Base-by-base conservation (phyloP, 1,140 invertebrate species). In the Euschistus heros region DNA sequence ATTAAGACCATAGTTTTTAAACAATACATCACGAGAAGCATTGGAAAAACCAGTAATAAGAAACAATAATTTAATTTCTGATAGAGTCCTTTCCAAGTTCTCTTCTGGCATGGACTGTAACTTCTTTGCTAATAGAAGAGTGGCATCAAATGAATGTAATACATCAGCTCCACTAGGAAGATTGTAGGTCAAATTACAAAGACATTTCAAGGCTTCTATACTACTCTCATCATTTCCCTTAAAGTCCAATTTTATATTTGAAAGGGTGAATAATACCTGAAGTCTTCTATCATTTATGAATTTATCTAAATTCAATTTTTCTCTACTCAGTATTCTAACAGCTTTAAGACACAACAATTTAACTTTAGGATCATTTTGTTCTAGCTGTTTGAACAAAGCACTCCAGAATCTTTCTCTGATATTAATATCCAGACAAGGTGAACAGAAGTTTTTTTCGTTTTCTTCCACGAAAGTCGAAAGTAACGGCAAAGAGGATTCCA, bases 111-210 rank as follows among this genome's bases (percentile, higher is more conserved):
- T 8, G 24, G 20, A 24, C 15, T 24, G 14, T 8, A 57, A 24
- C 7, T 26, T 57, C 24, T 57, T 26, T 26, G 20, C 54, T 24
- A 57, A 17, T 24, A 26, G 20, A 27, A 24, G 3, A 6, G 54
- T 26, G 14, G 24, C 54, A 24, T 14, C 54, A 57, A 22, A 26
- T 3, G 18, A 24, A 57, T 57, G 20, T 17, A 57, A 24, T 24
- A 26, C 24, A 17, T 26, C 54, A 57, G 18, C 24, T 0, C 86
- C 84, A 54, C 81, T 80, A 57, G 75, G 72, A 76, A 87, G 91
- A 73, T 95, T 92, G 73, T 84, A 95, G 55, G 94, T 79, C 52
- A 96, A 76, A 76, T 97, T 97, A 72, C 89, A 94, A 2, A 97
- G 74, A 73, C 91, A 86, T 77, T 96, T 97, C 55, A 91, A 75